Conservation (phyloP, 2,888 invertebrate species). For the Oxyteleia sp. region DNA sequence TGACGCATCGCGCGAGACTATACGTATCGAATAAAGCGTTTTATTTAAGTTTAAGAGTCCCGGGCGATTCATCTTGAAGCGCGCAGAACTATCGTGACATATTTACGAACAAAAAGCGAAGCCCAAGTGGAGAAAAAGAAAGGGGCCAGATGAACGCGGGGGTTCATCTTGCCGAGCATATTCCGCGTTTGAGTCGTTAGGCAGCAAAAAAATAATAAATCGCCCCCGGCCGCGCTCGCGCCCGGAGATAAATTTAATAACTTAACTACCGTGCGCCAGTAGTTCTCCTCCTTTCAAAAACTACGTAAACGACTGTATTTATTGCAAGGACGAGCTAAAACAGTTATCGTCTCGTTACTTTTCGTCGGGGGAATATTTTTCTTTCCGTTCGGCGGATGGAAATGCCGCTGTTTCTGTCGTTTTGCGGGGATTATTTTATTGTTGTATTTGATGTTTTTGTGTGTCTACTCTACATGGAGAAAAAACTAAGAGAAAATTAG, state of each 20-base stretch:
- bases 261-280: constrained; percentile 80
- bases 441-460: too few relatives aligned
- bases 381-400: neutral
- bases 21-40: constrained; percentile 54
- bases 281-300: constrained; percentile 71
- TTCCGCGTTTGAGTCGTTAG: constrained; percentile 85
- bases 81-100: constrained; percentile 70
- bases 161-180: constrained; percentile 77
- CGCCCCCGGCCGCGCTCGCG: constrained; percentile 76
- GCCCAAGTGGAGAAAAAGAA: constrained; percentile 62
- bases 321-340: constrained; percentile 59
- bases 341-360: constrained; percentile 37
- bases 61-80: constrained; percentile 65
- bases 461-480: too few relatives aligned
- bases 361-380: constrained; percentile 19
- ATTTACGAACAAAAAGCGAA: constrained; percentile 70
- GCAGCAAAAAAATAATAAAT: constrained; percentile 86
- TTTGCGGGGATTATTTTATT: too few relatives aligned
- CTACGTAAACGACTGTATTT: constrained; percentile 76
- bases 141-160: constrained; percentile 65
- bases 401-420: too few relatives aligned
- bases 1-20: constrained; percentile 49
- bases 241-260: constrained; percentile 86
- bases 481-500: too few relatives aligned
- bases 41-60: constrained; percentile 63